Percentiles rank a stretch among this genome's conserved stretches.
These are phyloP conservation scores for Eulemur albifrons DNA, from an alignment of 2,797 vertebrate genomes.

Conservation along the genomic window DNA sequence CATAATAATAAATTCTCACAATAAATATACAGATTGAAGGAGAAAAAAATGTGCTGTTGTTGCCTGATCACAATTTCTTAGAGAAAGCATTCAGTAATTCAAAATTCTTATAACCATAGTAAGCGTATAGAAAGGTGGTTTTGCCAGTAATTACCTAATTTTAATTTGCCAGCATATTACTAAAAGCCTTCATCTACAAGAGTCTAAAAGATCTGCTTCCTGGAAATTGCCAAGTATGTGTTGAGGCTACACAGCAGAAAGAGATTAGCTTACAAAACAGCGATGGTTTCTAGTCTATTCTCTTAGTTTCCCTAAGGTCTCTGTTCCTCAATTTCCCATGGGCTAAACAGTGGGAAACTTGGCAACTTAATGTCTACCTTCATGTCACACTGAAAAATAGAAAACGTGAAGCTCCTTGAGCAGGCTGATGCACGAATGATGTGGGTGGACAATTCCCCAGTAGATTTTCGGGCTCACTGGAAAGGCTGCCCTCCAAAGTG, in stretches of 20 bases:
- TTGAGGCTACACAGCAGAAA: not conserved
- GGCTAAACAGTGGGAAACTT: not conserved
- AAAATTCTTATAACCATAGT: not conserved
- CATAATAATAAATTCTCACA: slow-evolving; percentile 10
- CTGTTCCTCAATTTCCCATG: not conserved
- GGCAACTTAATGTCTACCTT: not conserved
- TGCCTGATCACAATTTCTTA: slow-evolving; percentile 18
- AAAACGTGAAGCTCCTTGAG: not conserved
- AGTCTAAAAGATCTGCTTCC: not conserved
- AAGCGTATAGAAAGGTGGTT: not conserved
- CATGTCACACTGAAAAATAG: not conserved
- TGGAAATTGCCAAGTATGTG: not conserved
- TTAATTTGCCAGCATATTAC: not conserved
- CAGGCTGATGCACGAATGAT: not conserved
- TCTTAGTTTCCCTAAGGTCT: not conserved
- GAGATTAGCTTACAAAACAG: not conserved
- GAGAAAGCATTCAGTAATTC: not conserved
- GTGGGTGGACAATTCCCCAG: not conserved
- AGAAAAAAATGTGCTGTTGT: not conserved
- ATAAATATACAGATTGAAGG: not conserved
- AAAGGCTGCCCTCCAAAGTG: not conserved
- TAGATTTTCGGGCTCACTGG: not conserved
- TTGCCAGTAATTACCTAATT: not conserved
- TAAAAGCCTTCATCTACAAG: not conserved
- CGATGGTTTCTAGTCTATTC: not conserved